A percentile compares a stretch with the other conserved stretches of the same genome.
These are phyloP conservation scores for Dermolepida albohirtum DNA, from an alignment of 2,888 invertebrate species.

Conservation along the genomic window DNA sequence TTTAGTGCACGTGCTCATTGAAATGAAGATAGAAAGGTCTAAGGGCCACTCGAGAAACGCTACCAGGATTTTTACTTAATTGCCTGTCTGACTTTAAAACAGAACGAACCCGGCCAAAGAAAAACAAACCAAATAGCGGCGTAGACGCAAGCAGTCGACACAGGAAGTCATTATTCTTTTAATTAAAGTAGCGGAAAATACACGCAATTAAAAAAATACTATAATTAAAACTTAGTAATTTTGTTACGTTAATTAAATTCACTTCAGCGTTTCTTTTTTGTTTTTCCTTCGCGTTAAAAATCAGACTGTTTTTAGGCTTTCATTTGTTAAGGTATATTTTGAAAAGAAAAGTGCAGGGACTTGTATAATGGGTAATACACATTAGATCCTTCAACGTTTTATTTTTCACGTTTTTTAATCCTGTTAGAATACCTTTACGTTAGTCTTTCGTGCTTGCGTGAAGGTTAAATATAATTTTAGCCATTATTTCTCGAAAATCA, in stretches of 20 bases:
- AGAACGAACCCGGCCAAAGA: constrained; percentile 3
- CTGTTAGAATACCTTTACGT: too few species aligned
- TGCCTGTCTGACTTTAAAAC: constrained; percentile 27
- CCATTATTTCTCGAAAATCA: too few species aligned
- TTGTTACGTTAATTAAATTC: constrained; percentile 35
- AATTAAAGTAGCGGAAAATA: constrained; percentile 29
- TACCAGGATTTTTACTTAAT: constrained; percentile 27
- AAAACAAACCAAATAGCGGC: constrained; percentile 22
- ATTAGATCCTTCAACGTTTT: too few species aligned
- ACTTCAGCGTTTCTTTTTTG: not conserved
- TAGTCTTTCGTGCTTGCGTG: too few species aligned
- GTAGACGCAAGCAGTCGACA: constrained; percentile 16
- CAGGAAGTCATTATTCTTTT: constrained; percentile 34
- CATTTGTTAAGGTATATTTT: too few species aligned
- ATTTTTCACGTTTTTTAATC: too few species aligned
- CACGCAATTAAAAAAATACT: constrained; percentile 25
- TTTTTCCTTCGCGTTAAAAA: too few species aligned
- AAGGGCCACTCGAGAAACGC: constrained; percentile 21
- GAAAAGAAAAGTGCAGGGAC: too few species aligned
- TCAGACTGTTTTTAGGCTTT: too few species aligned
- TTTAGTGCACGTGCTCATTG: constrained; percentile 8
- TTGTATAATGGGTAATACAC: too few species aligned
- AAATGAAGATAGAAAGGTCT: constrained; percentile 8
- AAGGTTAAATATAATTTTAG: too few species aligned
- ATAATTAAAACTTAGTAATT: constrained; percentile 24